Base-by-base conservation (phyloP, 2,888 invertebrate genomes). In the Lithophane socia region DNA sequence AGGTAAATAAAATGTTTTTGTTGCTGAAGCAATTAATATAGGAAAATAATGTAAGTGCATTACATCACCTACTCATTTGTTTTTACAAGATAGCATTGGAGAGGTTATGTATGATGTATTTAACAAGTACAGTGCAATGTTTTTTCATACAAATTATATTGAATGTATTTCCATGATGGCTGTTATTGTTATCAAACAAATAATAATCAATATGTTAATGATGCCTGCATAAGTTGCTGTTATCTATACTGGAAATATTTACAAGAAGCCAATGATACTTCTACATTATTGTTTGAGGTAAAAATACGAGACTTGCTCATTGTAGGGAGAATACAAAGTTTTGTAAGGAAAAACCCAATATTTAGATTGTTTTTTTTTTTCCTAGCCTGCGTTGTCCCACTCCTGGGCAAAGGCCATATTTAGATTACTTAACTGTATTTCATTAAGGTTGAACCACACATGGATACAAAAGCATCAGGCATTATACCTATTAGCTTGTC, bases 131-230 rank as follows among this genome's bases (percentile, higher is more conserved):
- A 64, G 16, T n/a, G 49, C 9, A 24, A 61, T 47, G n/a, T 24
- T 37, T 63, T 58, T 37, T 12, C 10, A 56, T 24, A 68, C 16
- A 47, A 66, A 47, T 24, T 54, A 60, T 16, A 47, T 47, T 60
- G 21, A 61, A 73, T 68, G 60, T 29, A 61, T 69, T 65, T 60
- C 21, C n/a, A 76, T 67, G 49, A 60, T 54, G 76, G 13, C 3
- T 58, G 37, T 68, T 61, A 66, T 60, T 80, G 67, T 79, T 82
- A 66, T 60, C 69, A 84, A 81, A 83, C 68, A 79, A 83, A 54
- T 58, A 79, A n/a, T 73, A 60, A 83, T 72, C 60, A 81, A 60
- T 24, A 9, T 56, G n/a, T 67, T 71, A 71, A 68, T 68, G n/a
- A 78, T 58, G 37, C 52, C 56, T 71, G 66, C 24, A 37, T 29